A percentile compares a stretch with the other conserved stretches of the same genome.
phyloP scores from a whole-genome alignment of 2,797 vertebrate species.

The Myripristis murdjan region DNA sequence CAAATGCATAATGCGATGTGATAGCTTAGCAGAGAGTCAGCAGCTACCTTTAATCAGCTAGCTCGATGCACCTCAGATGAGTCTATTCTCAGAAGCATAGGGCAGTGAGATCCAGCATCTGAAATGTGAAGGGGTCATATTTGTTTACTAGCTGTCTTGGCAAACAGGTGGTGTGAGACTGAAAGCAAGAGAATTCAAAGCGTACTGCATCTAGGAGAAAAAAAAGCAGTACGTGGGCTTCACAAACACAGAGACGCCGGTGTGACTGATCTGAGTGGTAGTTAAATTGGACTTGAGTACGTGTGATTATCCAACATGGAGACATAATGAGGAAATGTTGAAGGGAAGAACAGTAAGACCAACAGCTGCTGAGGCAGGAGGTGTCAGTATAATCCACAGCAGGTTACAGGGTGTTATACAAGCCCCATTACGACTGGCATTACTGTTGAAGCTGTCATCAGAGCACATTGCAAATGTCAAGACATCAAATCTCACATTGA shows the following conservation, averaged over 20 bases:
- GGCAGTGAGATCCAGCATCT: slow-evolving; percentile 33
- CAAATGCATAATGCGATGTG: slow-evolving; percentile 13
- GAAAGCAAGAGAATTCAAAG: slow-evolving; percentile 30
- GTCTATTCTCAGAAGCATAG: slow-evolving; percentile 27
- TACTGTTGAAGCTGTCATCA: slow-evolving; percentile 46
- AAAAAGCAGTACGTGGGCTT: slow-evolving; percentile 16
- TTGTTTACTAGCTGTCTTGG: slow-evolving; percentile 61
- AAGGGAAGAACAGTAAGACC: slow-evolving; percentile 49
- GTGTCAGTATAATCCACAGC: slow-evolving; percentile 49
- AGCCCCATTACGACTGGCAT: slow-evolving; percentile 52
- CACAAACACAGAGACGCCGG: slow-evolving; percentile 1
- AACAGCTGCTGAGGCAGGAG: slow-evolving; percentile 61
- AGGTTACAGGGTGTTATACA: slow-evolving; percentile 54
- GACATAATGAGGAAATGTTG: slow-evolving; percentile 56
- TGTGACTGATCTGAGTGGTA: slow-evolving; percentile 46
- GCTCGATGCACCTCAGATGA: slow-evolving; percentile 33
- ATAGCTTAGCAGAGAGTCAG: slow-evolving; percentile 18
- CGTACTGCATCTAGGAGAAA: slow-evolving; percentile 21
- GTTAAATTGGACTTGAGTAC: slow-evolving; percentile 44
- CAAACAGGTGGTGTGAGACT: slow-evolving; percentile 58
- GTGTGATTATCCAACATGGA: slow-evolving; percentile 44
- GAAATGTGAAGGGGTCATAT: slow-evolving; percentile 48
- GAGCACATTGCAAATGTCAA: slow-evolving; percentile 57
- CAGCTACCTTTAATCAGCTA: slow-evolving; percentile 4
- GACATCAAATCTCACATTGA: slow-evolving; percentile 31